phyloP scores from a whole-genome alignment of 2,113 vertebrate species.

The Mus musculus region DNA sequence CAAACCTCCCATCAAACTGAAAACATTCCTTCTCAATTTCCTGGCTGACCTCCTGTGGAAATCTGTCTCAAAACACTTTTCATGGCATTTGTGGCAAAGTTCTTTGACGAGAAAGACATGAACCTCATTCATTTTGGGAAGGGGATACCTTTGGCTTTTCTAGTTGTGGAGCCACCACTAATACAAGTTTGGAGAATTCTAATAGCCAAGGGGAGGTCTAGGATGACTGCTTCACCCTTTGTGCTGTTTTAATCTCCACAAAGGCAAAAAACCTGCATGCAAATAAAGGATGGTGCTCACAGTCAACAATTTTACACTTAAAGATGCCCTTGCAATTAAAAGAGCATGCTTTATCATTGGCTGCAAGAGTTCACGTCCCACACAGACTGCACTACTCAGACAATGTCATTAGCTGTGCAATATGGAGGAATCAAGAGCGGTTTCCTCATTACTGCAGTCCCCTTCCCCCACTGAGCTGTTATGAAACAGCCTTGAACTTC shows the following conservation, averaged over 20 bases:
- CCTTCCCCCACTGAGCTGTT: conserved; percentile 67
- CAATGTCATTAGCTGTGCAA: conserved; percentile 68
- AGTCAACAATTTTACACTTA: background rate
- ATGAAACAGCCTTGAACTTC: conserved; percentile 80
- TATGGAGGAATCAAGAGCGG: conserved; percentile 79
- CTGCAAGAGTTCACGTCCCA: background rate
- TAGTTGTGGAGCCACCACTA: background rate
- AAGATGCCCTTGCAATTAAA: background rate
- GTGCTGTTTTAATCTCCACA: background rate
- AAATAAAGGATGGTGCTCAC: background rate
- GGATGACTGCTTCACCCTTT: background rate
- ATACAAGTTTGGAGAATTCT: accelerated
- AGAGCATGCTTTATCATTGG: background rate
- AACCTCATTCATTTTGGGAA: conserved; percentile 15
- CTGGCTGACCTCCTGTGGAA: conserved; percentile 55
- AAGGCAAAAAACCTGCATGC: background rate
- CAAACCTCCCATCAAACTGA: background rate
- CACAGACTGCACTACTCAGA: conserved; percentile 3
- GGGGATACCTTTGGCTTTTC: background rate
- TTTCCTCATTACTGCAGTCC: conserved; percentile 81
- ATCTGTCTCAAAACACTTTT: conserved; percentile 62
- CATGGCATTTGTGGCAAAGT: conserved; percentile 73
- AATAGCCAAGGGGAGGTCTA: background rate
- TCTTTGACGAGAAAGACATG: conserved; percentile 53
- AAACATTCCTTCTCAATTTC: conserved; percentile 60